Conservation (phyloP, 2,888 invertebrate genomes). For the Andrena praecox region DNA sequence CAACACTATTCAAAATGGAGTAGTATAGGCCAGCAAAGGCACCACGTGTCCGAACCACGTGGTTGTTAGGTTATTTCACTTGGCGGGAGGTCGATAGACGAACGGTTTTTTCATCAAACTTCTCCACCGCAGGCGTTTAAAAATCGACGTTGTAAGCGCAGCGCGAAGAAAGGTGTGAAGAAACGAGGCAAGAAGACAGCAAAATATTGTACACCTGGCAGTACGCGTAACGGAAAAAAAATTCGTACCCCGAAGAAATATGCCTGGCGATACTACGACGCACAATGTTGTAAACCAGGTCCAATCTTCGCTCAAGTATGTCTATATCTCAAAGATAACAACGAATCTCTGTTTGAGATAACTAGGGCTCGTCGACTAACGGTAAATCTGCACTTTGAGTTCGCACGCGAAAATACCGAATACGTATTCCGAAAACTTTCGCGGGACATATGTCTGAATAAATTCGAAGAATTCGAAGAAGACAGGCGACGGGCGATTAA, state of each 20-base stretch:
- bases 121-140: background rate
- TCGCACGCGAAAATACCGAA: background rate
- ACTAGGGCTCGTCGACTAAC: constrained; percentile 47
- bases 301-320: constrained; percentile 65
- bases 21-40: constrained; percentile 18
- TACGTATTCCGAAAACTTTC: background rate
- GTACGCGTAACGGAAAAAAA: background rate
- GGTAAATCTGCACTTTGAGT: constrained; percentile 47
- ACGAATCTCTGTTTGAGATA: constrained; percentile 66
- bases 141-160: background rate
- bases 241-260: constrained; percentile 11
- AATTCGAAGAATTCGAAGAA: too few relatives aligned
- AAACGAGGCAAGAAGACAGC: background rate
- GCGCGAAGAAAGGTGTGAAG: background rate
- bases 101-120: constrained; percentile 32
- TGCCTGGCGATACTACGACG: constrained; percentile 36
- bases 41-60: constrained; percentile 67
- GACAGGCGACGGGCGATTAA: background rate
- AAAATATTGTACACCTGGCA: background rate
- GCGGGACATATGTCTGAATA: too few relatives aligned
- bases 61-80: constrained; percentile 60
- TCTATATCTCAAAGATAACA: constrained; percentile 71
- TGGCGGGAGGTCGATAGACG: constrained; percentile 59
- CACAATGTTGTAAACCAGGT: constrained; percentile 49
- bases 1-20: constrained; percentile 36